Conservation (phyloP, 2,113 vertebrate species). For the Urocynchramus pylzowi region DNA sequence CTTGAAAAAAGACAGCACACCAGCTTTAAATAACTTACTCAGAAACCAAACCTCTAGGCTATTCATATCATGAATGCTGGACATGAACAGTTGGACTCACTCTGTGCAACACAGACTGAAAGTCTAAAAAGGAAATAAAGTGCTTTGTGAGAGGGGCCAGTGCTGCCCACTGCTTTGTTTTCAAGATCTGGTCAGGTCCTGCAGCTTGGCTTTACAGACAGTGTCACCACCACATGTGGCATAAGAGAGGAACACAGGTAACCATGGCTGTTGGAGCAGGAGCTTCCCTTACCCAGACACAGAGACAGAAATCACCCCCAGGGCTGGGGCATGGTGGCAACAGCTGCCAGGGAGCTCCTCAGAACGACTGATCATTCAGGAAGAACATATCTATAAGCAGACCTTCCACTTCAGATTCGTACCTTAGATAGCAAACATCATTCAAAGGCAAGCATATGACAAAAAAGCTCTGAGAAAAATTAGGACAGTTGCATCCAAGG, state of each 20-base stretch:
- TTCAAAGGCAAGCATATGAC: not conserved
- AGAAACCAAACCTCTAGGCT: conserved; percentile 28
- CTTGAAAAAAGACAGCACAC: not conserved
- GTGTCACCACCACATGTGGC: not conserved
- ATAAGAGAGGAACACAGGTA: not conserved
- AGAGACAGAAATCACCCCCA: not conserved
- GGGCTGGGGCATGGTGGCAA: not conserved
- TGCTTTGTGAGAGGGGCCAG: not conserved
- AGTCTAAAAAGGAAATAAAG: not conserved
- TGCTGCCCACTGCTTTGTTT: not conserved
- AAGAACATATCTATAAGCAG: not conserved
- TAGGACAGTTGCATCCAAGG: not conserved
- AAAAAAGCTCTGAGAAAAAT: not conserved
- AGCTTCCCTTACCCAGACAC: not conserved
- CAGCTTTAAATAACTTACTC: conserved; percentile 31
- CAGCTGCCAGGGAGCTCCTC: not conserved
- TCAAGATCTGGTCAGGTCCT: not conserved
- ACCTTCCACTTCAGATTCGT: not conserved
- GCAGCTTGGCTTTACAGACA: not conserved
- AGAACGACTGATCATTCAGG: not conserved
- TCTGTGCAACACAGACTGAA: not conserved
- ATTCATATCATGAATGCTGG: not conserved
- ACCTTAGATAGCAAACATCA: not conserved
- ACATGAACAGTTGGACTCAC: not conserved
- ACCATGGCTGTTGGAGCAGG: not conserved